Evolutionary conservation across 2,113 vertebrate genomes (phyloP).

Genomic region (Tylochromis polylepis): DNA sequence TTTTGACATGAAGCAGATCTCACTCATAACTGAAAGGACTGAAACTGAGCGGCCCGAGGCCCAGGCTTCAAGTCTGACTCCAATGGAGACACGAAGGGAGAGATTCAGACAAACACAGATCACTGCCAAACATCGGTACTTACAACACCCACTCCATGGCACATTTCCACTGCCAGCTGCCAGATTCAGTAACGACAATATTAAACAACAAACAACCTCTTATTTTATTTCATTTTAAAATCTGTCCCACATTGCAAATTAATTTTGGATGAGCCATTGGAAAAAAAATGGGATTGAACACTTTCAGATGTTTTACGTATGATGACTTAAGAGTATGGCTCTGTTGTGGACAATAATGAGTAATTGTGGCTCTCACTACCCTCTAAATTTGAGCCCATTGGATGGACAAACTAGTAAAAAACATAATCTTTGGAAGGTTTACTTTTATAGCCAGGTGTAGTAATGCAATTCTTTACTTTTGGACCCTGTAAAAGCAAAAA

Average conservation of each 20-base stretch:
- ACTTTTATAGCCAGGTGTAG: background rate
- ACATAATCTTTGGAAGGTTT: background rate
- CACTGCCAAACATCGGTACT: constrained; percentile 36
- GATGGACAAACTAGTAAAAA: background rate
- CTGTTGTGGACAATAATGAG: background rate
- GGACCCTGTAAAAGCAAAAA: background rate
- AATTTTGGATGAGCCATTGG: background rate
- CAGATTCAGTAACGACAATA: background rate
- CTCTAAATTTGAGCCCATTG: background rate
- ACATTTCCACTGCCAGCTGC: constrained; percentile 35
- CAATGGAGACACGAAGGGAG: constrained; percentile 13
- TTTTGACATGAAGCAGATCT: constrained; percentile 3
- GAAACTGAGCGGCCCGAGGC: background rate
- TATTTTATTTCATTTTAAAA: background rate
- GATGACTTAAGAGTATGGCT: background rate
- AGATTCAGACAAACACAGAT: constrained; percentile 36
- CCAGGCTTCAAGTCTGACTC: constrained; percentile 5
- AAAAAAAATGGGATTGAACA: background rate
- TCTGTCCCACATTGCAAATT: background rate
- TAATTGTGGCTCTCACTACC: background rate
- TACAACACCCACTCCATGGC: constrained; percentile 22
- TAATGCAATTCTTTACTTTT: background rate
- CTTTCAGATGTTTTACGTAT: background rate
- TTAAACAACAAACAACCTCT: constrained; percentile 17
- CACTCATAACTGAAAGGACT: background rate